A percentile compares a stretch with the other conserved stretches of the same genome.
Evolutionary conservation across 1,140 invertebrate species (phyloP).

Genomic region (Drosophila tropicalis): DNA sequence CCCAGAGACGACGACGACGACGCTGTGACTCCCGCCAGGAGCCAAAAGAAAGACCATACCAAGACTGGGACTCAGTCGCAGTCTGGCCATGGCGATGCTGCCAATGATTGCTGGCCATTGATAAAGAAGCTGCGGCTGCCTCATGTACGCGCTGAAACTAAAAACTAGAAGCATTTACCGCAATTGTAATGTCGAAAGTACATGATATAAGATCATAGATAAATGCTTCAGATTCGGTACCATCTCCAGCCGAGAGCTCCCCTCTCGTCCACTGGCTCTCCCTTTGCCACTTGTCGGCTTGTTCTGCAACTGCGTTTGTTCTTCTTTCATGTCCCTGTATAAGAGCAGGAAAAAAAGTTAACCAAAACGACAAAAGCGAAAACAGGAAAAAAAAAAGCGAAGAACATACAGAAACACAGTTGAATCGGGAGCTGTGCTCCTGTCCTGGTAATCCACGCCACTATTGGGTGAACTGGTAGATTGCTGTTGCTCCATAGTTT

Average conservation of each 20-base stretch:
- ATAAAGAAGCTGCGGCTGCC: conserved; percentile 74
- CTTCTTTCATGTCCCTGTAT: conserved; percentile 56
- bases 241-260: conserved; percentile 51
- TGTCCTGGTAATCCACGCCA: conserved; percentile 58
- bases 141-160: conserved; percentile 82
- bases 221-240: conserved; percentile 80
- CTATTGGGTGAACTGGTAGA: conserved; percentile 51
- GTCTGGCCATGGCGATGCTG: conserved; percentile 20
- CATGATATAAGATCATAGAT: conserved; percentile 83
- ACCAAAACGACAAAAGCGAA: conserved; percentile 8
- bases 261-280: not conserved
- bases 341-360: conserved; percentile 10
- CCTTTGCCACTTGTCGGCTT: conserved; percentile 63
- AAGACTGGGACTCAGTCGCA: conserved; percentile 32
- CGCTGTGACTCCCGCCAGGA: conserved; percentile 48
- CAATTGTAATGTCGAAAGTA: conserved; percentile 83
- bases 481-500: conserved; percentile 28
- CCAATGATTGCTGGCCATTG: conserved; percentile 76
- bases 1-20: conserved; percentile 66
- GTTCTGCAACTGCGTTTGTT: conserved; percentile 72
- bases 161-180: conserved; percentile 83
- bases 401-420: conserved; percentile 3
- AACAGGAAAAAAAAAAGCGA: conserved; percentile 16
- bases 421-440: conserved; percentile 61
- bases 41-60: conserved; percentile 15